These are phyloP conservation scores for Perodicticus potto DNA, from an alignment of 2,797 vertebrate genomes.

Conservation along the genomic window DNA sequence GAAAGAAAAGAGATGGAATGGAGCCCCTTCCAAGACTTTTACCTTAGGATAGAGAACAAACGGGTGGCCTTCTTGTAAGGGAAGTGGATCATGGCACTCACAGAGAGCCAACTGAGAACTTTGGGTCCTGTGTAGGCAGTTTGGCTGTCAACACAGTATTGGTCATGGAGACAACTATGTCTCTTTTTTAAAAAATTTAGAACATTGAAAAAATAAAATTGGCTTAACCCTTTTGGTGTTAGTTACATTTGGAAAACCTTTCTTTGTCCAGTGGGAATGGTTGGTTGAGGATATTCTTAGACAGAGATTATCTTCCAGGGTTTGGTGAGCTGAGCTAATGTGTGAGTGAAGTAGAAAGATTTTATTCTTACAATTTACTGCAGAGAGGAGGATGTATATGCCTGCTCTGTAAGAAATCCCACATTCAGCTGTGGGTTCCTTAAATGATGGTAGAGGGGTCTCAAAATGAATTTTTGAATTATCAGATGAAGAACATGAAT, in stretches of 20 bases:
- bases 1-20: neutral
- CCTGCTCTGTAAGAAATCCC: neutral
- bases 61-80: neutral
- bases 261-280: neutral
- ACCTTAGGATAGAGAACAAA: neutral
- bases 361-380: conserved; percentile 5
- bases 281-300: neutral
- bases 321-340: neutral
- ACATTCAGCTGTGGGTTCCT: neutral
- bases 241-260: neutral
- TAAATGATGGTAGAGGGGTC: neutral
- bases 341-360: neutral
- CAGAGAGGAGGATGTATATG: neutral
- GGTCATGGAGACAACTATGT: neutral
- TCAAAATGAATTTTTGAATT: conserved; percentile 20
- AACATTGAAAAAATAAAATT: neutral
- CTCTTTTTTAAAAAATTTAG: conserved; percentile 7
- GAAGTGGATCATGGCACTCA: neutral
- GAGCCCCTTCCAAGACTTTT: neutral
- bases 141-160: neutral
- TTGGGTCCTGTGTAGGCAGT: neutral
- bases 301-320: neutral
- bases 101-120: neutral
- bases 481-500: neutral
- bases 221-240: neutral